Conservation (phyloP, 2,888 invertebrate species). For the Colostygia pectinataria region DNA sequence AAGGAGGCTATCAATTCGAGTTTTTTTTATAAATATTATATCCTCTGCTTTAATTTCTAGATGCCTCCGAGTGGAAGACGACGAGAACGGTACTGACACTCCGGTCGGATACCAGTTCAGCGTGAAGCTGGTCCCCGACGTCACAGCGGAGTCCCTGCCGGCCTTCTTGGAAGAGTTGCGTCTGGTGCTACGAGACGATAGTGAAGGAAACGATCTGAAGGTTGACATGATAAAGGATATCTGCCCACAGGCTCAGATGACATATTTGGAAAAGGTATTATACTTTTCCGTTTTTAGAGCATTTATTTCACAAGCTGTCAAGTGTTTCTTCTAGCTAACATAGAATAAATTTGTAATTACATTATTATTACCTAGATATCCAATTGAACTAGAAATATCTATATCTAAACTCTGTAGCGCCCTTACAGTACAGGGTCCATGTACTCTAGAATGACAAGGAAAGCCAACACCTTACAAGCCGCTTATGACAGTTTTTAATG, state of each 20-base stretch:
- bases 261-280: conserved; percentile 80
- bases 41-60: conserved; percentile 51
- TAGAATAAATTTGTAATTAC: no score
- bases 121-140: conserved; percentile 72
- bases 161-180: conserved; percentile 61
- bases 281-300: no score
- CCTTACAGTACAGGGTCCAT: no score
- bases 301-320: neutral
- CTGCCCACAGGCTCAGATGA: conserved; percentile 76
- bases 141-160: conserved; percentile 53
- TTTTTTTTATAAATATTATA: no score
- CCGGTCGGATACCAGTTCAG: conserved; percentile 78
- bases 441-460: no score
- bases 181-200: conserved; percentile 42
- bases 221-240: conserved; percentile 70
- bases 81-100: conserved; percentile 43
- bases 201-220: conserved; percentile 46
- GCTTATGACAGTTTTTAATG: no score
- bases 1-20: no score
- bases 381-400: no score
- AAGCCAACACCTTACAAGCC: no score
- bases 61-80: conserved; percentile 80
- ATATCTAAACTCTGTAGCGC: no score
- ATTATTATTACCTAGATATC: no score
- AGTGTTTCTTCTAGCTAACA: no score